These are phyloP conservation scores for Dromas ardeola DNA, from an alignment of 2,113 vertebrate genomes.

Conservation along the genomic window DNA sequence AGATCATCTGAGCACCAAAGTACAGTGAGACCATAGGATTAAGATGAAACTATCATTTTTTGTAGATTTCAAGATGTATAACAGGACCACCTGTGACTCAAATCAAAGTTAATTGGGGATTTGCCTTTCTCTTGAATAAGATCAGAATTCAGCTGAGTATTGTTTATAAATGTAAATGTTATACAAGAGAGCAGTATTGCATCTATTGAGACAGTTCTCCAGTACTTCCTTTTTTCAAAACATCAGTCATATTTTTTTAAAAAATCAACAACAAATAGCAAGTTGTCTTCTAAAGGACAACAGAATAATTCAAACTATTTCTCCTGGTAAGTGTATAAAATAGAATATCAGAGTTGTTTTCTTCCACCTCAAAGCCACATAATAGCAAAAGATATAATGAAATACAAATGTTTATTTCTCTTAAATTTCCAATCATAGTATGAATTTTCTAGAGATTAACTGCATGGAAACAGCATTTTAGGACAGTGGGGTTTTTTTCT, in stretches of 20 bases:
- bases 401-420: neutral
- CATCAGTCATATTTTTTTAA: neutral
- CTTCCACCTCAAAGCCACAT: neutral
- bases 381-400: neutral
- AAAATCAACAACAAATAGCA: neutral
- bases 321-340: neutral
- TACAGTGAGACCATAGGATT: neutral
- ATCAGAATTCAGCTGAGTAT: neutral
- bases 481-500: neutral
- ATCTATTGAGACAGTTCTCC: neutral
- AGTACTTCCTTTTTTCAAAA: neutral
- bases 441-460: neutral
- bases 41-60: neutral
- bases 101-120: neutral
- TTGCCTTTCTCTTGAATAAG: neutral
- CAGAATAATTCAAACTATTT: neutral
- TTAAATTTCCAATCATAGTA: rapidly evolving
- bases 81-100: neutral
- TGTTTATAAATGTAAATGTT: neutral
- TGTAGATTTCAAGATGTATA: neutral
- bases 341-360: neutral
- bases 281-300: neutral
- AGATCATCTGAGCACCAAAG: neutral
- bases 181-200: neutral
- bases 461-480: neutral